A percentile compares a stretch with the other conserved stretches of the same genome.
Conservation (phyloP, 2,113 vertebrate species). For the Phocoena sinus region DNA sequence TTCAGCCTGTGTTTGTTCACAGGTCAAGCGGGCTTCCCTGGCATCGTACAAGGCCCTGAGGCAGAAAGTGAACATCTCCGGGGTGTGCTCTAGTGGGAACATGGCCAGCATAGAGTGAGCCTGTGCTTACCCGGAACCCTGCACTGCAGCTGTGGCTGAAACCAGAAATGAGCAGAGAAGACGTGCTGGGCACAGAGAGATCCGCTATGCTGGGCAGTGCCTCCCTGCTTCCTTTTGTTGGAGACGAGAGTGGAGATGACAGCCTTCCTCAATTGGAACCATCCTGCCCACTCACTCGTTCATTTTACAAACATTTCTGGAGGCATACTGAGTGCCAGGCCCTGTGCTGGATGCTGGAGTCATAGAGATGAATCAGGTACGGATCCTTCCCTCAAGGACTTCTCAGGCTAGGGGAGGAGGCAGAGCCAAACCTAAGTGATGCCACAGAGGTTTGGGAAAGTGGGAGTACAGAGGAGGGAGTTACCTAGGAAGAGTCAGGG, state of each 20-base stretch:
- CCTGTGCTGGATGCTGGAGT: not conserved
- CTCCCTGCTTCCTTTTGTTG: not conserved
- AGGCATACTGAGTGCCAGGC: not conserved
- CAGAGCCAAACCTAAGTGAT: not conserved
- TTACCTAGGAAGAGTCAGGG: not conserved
- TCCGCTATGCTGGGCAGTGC: rapidly evolving
- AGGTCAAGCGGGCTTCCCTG: not conserved
- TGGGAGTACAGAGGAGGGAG: not conserved
- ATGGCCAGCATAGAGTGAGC: not conserved
- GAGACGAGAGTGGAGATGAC: not conserved
- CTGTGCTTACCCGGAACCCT: not conserved
- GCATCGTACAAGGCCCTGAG: not conserved
- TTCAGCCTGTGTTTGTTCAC: not conserved
- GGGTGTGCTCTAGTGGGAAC: not conserved
- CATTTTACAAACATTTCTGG: not conserved
- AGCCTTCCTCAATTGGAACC: not conserved
- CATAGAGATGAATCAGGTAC: not conserved
- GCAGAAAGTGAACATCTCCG: not conserved
- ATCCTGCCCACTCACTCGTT: not conserved
- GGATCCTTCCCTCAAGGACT: not conserved
- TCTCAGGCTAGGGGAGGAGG: not conserved
- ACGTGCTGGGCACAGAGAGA: not conserved
- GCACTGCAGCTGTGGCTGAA: not conserved
- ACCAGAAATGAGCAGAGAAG: not conserved
- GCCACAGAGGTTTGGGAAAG: not conserved